Conservation (phyloP, 1,140 invertebrate genomes). For the Drosophila sucinea region DNA sequence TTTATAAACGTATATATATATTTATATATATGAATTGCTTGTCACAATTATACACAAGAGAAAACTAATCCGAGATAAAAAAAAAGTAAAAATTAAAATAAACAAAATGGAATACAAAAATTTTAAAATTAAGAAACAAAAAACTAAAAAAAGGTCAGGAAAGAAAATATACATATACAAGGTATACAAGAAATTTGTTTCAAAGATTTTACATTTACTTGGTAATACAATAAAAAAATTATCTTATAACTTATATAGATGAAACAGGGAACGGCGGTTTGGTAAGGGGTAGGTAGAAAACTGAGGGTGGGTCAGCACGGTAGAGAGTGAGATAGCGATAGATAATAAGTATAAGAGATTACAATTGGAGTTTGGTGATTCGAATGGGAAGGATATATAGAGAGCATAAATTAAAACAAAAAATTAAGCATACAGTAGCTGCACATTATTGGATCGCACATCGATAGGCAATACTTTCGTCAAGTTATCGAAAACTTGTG, state of each 20-base stretch:
- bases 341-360: constrained; percentile 18
- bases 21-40: background rate
- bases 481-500: too few relatives aligned
- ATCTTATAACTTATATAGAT: constrained; percentile 74
- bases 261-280: constrained; percentile 32
- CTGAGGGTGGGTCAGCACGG: constrained; percentile 20
- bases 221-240: constrained; percentile 40
- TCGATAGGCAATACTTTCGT: background rate
- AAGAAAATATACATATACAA: constrained; percentile 40
- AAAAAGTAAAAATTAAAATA: constrained; percentile 35
- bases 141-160: constrained; percentile 52
- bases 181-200: constrained; percentile 48
- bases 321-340: constrained; percentile 41
- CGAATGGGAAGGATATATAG: constrained; percentile 7
- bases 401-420: constrained; percentile 25
- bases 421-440: constrained; percentile 17
- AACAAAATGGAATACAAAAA: constrained; percentile 52
- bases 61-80: constrained; percentile 37
- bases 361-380: background rate
- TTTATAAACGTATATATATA: background rate
- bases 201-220: constrained; percentile 23
- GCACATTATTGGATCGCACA: background rate
- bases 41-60: constrained; percentile 9
- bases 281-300: constrained; percentile 29
- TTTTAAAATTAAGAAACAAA: constrained; percentile 58